Conservation (phyloP, 1,140 invertebrate genomes). For the Pachypeltis micranthus region DNA sequence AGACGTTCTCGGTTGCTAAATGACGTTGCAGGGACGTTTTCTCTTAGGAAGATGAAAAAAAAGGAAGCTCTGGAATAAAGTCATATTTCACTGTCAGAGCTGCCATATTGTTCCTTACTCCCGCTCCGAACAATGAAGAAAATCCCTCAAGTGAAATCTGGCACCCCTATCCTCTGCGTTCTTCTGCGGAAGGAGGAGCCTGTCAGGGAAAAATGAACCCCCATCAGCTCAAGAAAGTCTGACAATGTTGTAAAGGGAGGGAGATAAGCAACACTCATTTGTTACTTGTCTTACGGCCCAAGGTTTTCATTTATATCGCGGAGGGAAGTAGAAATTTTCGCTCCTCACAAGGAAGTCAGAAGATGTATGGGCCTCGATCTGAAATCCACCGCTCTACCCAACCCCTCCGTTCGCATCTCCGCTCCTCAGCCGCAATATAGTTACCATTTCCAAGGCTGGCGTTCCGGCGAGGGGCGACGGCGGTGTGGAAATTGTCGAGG, state of each 20-base stretch:
- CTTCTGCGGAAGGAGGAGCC: conserved; percentile 6
- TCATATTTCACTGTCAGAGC: conserved; percentile 14
- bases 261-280: conserved; percentile 14
- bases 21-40: too few relatives aligned
- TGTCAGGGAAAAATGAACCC: conserved; percentile 3
- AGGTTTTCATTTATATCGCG: conserved; percentile 18
- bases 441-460: not conserved
- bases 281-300: conserved; percentile 13
- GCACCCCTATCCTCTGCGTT: not conserved
- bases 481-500: not conserved
- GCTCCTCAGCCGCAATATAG: not conserved
- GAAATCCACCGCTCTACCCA: not conserved
- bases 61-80: not conserved
- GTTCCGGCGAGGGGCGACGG: too few relatives aligned
- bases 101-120: conserved; percentile 11
- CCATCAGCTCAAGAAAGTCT: conserved; percentile 7
- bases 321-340: conserved; percentile 4
- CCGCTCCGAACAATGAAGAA: not conserved
- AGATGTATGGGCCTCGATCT: not conserved
- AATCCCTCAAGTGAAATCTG: conserved; percentile 6
- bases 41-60: too few relatives aligned
- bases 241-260: conserved; percentile 3
- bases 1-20: too few relatives aligned
- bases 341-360: not conserved
- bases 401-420: not conserved